Percentiles rank a stretch among this genome's conserved stretches.
phyloP scores from a whole-genome alignment of 2,888 invertebrate species.

The Bellardia pandia region DNA sequence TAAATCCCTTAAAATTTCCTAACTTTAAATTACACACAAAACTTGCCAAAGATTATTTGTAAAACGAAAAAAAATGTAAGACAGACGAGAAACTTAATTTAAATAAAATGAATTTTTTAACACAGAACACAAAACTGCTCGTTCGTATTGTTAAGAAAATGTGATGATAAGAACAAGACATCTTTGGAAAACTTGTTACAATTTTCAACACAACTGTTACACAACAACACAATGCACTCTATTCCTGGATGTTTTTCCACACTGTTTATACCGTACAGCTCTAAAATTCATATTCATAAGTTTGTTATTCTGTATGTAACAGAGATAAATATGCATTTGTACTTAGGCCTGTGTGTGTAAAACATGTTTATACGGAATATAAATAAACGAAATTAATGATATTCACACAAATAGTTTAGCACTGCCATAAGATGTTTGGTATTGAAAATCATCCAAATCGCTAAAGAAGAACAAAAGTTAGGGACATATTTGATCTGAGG shows the following conservation, averaged over 20 bases:
- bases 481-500: too few relatives aligned
- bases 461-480: too few relatives aligned
- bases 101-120: slow-evolving; percentile 43
- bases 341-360: too few relatives aligned
- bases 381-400: too few relatives aligned
- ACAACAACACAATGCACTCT: slow-evolving; percentile 59
- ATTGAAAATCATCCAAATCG: too few relatives aligned
- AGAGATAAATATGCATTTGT: too few relatives aligned
- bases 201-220: slow-evolving; percentile 67
- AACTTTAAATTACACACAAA: slow-evolving; percentile 54
- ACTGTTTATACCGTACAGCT: not conserved
- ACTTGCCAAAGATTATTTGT: slow-evolving; percentile 24
- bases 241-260: slow-evolving; percentile 37
- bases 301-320: too few relatives aligned
- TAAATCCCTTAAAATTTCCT: slow-evolving; percentile 48
- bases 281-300: too few relatives aligned
- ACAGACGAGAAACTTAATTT: slow-evolving; percentile 55
- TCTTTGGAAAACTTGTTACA: slow-evolving; percentile 60
- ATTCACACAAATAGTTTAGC: too few relatives aligned
- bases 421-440: too few relatives aligned
- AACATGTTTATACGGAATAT: too few relatives aligned
- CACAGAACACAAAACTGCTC: slow-evolving; percentile 47
- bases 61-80: not conserved
- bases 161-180: slow-evolving; percentile 55
- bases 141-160: slow-evolving; percentile 53